Evolutionary conservation across 2,888 invertebrate genomes (phyloP), one percentile per base, ranked within the genome.

Genomic region (Melipona beecheii): DNA sequence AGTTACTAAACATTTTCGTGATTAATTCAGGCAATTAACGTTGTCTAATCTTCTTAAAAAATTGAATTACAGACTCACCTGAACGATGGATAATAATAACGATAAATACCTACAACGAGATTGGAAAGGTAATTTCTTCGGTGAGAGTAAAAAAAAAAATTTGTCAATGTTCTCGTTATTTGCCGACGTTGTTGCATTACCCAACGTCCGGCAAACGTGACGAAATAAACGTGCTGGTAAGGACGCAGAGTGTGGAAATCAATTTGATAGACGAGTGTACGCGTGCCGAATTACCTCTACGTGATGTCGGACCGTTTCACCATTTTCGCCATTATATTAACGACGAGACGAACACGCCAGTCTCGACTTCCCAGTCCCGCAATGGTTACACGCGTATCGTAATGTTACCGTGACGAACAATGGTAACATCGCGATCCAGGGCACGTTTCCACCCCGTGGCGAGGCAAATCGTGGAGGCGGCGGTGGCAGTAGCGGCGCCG

Each of bases 231-330:
- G 90, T 83, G 86, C 65, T 77, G 58, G 81, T 85, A 87, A 89
- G 90, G 89, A 83, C 87, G 84, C 81, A 86, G 90, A 90, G 91
- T 88, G 92, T 92, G 93, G 91, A 94, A 94, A 94, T 93, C 93
- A 94, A 94, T 94, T 94, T 93, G 93, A 93, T 91, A 92, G 93
- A 91, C 91, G 91, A 91, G 91, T 90, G 91, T 91, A 93, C 92
- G 93, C 94, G 94, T 94, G 94, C 93, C 91, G 93, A 94, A 94
- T 94, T 94, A 94, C 94, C 94, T 94, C 93, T 94, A 94, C 94
- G 94, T 94, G 94, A 94, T 94, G 93, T 93, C 92, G 92, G 91
- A 88, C 92, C 91, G 93, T 93, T 94, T 94, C 93, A 91, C 92
- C 93, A 93, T 93, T 94, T 93, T 93, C 93, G 87, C 92, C 92